These are phyloP conservation scores for Coregonus sp. DNA, from an alignment of 2,797 vertebrate species.

Conservation along the genomic window DNA sequence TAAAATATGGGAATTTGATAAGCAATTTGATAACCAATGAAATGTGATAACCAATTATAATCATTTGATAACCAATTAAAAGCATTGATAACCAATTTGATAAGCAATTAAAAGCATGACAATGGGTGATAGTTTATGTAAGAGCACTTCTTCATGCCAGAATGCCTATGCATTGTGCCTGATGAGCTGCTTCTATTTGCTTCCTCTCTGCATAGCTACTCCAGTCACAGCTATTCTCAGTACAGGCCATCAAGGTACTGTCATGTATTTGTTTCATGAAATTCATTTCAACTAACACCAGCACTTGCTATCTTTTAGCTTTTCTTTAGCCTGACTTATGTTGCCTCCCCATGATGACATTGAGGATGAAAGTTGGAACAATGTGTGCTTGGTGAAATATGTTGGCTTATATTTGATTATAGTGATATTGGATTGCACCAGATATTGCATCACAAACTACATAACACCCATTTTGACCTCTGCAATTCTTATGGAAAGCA, in stretches of 20 bases:
- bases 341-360: background rate
- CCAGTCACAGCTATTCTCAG: constrained; percentile 62
- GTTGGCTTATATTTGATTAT: background rate
- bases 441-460: background rate
- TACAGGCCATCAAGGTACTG: constrained; percentile 61
- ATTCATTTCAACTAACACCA: constrained; percentile 47
- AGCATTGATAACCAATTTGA: background rate
- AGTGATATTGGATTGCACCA: background rate
- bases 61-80: background rate
- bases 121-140: background rate
- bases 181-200: constrained; percentile 76
- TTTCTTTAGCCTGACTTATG: background rate
- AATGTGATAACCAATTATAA: background rate
- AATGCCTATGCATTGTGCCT: constrained; percentile 56
- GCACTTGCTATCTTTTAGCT: background rate
- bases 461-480: background rate
- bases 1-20: constrained; percentile 1
- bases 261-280: constrained; percentile 46
- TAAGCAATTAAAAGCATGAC: background rate
- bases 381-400: background rate
- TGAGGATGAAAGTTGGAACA: background rate
- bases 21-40: background rate
- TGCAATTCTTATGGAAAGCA: background rate
- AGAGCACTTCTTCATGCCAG: constrained; percentile 10
- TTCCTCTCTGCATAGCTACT: constrained; percentile 74